Conservation (phyloP, 2,113 vertebrate genomes). For the Misgurnus mizolepis region DNA sequence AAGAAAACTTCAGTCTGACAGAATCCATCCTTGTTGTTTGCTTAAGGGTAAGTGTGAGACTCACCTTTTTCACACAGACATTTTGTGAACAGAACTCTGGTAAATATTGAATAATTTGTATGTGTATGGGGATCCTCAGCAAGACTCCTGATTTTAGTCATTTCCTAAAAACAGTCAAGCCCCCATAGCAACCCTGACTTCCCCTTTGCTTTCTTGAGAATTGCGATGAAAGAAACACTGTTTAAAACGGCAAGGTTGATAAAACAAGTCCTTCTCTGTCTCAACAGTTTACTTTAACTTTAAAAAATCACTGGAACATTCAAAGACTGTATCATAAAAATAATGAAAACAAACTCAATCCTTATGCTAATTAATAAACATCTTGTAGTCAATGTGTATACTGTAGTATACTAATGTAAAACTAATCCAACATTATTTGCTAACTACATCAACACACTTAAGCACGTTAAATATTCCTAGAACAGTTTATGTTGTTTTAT, state of each 20-base stretch:
- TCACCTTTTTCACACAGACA: slow-evolving; percentile 7
- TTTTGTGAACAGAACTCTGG: slow-evolving; percentile 16
- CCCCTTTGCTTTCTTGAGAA: slow-evolving; percentile 50
- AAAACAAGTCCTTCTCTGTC: slow-evolving; percentile 47
- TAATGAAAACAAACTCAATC: background rate
- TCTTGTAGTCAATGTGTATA: too few species aligned
- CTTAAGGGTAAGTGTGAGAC: slow-evolving; percentile 25
- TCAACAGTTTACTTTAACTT: background rate
- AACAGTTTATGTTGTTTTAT: background rate
- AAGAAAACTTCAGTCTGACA: slow-evolving; percentile 44
- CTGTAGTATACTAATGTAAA: background rate
- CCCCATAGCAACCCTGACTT: slow-evolving; percentile 46
- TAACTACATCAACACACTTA: background rate
- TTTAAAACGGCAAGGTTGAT: slow-evolving; percentile 39
- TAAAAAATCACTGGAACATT: background rate
- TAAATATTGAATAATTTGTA: slow-evolving; percentile 54
- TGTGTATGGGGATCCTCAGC: slow-evolving; percentile 46
- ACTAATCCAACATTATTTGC: background rate
- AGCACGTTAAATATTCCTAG: background rate
- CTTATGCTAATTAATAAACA: too few species aligned
- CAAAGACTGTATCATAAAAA: slow-evolving; percentile 21
- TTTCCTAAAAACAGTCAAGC: slow-evolving; percentile 50
- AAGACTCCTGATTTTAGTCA: slow-evolving; percentile 33
- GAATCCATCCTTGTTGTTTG: slow-evolving; percentile 38
- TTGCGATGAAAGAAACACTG: slow-evolving; percentile 56